These are phyloP conservation scores for Melanotaenia boesemani DNA, from an alignment of 2,797 vertebrate species.

Conservation along the genomic window DNA sequence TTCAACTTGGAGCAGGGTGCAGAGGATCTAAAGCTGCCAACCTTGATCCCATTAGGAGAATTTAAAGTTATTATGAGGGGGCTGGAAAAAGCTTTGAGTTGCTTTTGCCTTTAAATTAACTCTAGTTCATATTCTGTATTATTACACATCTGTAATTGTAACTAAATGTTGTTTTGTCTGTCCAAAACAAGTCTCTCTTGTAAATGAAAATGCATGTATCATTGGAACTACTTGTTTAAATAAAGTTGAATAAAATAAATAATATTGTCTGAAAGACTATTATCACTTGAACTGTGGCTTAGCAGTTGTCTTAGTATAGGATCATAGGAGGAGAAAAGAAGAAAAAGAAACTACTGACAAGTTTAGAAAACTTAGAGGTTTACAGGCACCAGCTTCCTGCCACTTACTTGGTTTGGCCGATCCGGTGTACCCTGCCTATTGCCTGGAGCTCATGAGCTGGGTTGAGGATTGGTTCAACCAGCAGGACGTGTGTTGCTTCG, in stretches of 20 bases:
- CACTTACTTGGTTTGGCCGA: conserved; percentile 96
- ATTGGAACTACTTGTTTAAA: too few species aligned
- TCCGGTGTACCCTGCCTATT: conserved; percentile 97
- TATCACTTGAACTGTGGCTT: neutral
- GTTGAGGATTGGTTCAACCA: conserved; percentile 98
- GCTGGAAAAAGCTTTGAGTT: neutral
- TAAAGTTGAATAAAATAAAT: neutral
- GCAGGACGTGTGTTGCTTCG: conserved; percentile 94
- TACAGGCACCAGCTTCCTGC: neutral
- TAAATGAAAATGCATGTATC: too few species aligned
- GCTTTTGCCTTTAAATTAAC: neutral
- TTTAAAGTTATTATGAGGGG: neutral
- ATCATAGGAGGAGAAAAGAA: too few species aligned
- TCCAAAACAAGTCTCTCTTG: too few species aligned
- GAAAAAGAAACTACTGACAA: too few species aligned
- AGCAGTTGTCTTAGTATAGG: too few species aligned
- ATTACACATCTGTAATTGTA: neutral
- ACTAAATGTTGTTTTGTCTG: too few species aligned
- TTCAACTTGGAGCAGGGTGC: neutral
- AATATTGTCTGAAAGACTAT: too few species aligned
- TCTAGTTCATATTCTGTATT: neutral
- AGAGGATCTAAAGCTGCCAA: neutral
- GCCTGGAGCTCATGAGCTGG: conserved; percentile 98
- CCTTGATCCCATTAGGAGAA: neutral
- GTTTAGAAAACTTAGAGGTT: neutral